Evolutionary conservation across 2,113 vertebrate species (phyloP), one percentile per base, ranked within the genome.

Genomic region (Neotragus moschatus): DNA sequence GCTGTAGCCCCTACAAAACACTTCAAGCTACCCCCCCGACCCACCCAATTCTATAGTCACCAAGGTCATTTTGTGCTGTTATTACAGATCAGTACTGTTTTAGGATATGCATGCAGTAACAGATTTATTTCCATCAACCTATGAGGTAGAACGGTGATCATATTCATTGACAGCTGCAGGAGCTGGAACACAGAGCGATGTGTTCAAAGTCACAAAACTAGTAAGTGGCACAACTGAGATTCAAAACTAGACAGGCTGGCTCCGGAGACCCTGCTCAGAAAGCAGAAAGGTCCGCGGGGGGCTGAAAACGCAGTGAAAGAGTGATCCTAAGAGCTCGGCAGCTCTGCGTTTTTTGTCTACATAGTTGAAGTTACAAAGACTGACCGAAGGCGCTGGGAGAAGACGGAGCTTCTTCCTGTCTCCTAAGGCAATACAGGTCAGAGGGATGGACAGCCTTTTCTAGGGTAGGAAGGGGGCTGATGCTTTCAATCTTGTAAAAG

Each of bases 191-290:
- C 92, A 92, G 96, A 96, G 81, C 86, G 39, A 73, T 86, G 49
- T 84, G 26, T 66, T 73, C 88, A 10, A 97, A 96, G 91, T 86
- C 77, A 94, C 73, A 80, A 77, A 97, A 94, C 36, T 47, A 47
- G 23, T 43, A 80, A 96, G 86, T 51, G 23, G 17, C 51, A 79
- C 28, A 60, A 70, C n/a, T 89, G 66, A 63, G 84, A 97, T 79
- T 96, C 95, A 90, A 79, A 96, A n/a, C 53, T 91, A 97, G 88
- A 95, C 84, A 88, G 85, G n/a, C 77, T 87, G 93, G 84, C 93
- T 96, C 92, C 90, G 56, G 51, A 79, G 79, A 60, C 85, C 21
- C 73, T 51, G 55, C 45, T 88, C 81, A 43, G 88, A 96, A 70
- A 49, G 82, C 45, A 86, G n/a, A 7, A 3, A 61, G 75, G 84